These are phyloP conservation scores for Phylloscopus trochiloides DNA, from an alignment of 2,113 vertebrate genomes.

Conservation along the genomic window DNA sequence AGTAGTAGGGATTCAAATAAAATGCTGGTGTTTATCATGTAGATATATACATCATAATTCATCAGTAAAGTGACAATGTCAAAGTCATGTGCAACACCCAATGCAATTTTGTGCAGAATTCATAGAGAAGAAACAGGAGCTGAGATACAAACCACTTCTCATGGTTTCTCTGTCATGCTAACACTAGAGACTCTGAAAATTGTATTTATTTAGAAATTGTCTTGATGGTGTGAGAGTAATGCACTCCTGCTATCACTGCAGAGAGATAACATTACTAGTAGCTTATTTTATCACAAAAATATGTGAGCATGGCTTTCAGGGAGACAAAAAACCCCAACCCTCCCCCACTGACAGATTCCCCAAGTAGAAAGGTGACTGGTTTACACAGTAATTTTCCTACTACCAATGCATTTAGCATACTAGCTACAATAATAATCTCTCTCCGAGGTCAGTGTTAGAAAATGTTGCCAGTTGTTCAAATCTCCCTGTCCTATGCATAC, in stretches of 20 bases:
- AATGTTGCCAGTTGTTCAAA: neutral
- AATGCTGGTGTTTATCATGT: neutral
- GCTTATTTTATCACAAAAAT: constrained; percentile 13
- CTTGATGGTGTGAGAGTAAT: neutral
- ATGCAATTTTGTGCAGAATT: neutral
- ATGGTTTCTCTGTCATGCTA: neutral
- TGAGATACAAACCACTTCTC: neutral
- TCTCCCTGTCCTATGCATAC: neutral
- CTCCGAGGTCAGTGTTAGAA: neutral
- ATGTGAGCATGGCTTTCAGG: neutral
- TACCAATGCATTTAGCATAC: neutral
- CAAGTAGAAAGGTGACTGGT: neutral
- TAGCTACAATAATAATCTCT: neutral
- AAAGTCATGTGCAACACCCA: neutral
- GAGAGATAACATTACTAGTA: neutral
- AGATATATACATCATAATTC: neutral
- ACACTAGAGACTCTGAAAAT: neutral
- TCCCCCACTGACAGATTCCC: neutral
- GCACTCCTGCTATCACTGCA: neutral
- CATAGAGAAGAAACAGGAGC: neutral
- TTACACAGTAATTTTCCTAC: neutral
- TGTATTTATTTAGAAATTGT: constrained; percentile 13
- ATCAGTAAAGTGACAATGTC: neutral
- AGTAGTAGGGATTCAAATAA: neutral
- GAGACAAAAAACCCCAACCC: neutral